A percentile compares a stretch with the other conserved stretches of the same genome.
Evolutionary conservation across 2,888 invertebrate species (phyloP).

Genomic region (Pterostichus niger): DNA sequence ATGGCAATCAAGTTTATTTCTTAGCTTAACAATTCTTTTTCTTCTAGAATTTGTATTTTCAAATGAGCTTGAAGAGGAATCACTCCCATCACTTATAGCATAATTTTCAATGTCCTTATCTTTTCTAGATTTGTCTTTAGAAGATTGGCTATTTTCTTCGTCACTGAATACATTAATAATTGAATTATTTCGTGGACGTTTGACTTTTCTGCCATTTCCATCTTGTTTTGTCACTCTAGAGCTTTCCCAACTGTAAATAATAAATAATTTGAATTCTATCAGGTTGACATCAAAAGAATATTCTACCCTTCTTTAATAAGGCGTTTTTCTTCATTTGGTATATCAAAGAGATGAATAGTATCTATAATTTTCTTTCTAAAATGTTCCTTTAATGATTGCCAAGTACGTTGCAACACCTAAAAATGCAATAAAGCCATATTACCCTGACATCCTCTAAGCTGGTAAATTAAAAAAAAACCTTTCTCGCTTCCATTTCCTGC

Average conservation of each 20-base stretch:
- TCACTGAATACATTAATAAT: background rate
- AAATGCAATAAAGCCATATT: conserved; percentile 1
- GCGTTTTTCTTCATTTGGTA: background rate
- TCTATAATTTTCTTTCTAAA: conserved; percentile 20
- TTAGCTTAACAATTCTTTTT: background rate
- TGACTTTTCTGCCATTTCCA: background rate
- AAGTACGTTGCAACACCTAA: background rate
- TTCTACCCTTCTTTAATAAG: background rate
- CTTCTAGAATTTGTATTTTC: background rate
- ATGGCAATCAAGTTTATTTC: background rate
- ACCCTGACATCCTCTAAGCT: background rate
- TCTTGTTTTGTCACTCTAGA: background rate
- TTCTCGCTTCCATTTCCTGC: conserved; percentile 1
- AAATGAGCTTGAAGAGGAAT: background rate
- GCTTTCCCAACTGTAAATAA: background rate
- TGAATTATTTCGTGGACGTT: background rate
- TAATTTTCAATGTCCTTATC: background rate
- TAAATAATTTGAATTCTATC: background rate
- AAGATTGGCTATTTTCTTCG: background rate
- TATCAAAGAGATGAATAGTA: background rate
- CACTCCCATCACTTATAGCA: conserved; percentile 2
- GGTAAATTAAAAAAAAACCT: background rate
- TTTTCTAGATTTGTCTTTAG: background rate
- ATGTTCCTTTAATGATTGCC: conserved; percentile 27
- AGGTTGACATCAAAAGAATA: background rate